Base-by-base conservation (phyloP, 2,113 vertebrate species). In the Pachycephala philippinensis region DNA sequence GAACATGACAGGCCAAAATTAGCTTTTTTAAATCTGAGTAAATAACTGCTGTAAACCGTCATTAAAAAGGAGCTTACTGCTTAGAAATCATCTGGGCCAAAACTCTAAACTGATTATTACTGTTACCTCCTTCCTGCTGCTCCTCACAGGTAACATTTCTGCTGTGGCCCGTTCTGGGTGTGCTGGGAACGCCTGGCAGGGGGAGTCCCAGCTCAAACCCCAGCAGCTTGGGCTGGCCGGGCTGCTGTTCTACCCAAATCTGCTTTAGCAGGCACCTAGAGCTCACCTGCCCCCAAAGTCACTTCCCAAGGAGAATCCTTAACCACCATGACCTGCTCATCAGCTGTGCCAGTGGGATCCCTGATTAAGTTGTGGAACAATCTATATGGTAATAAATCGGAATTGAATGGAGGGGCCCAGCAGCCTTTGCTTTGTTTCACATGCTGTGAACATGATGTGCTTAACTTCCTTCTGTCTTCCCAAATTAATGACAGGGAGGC, bases 141-240 rank as follows among this genome's bases (percentile, higher is more conserved):
- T 76, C 16, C 56, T 74, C 33, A 9, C n/a, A 65, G 69, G 31
- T 37, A 1, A 0, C 19, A 5, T 44, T 78, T n/a, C 39, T 79
- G 57, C 69, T 20, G 7, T 13, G 42, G 63, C 49, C 33, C 14
- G 3, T 26, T 45, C 6, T 39, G 10, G 10, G 5, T 24, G 44
- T 2, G 6, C 71, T 64, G 59, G 10, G 22, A 50, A 7, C 0
- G 2, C 44, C 79, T 74, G 84, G 66, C 65, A 26, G 3, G 1
- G 8, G 2, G 3, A 70, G 24, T 49, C 27, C 5, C 77, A 53
- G 33, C 61, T 65, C n/a, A 9, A 6, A 26, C 10, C 27, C 11
- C 30, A 52, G 60, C 14, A 35, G 31, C 30, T 47, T 0, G 0
- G 13, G 15, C 6, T 0, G 44, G 35, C 31, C 20, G 16, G 20